A percentile compares a stretch with the other conserved stretches of the same genome.
These are phyloP conservation scores for Pristiophorus japonicus DNA, from an alignment of 2,113 vertebrate genomes.

Conservation along the genomic window DNA sequence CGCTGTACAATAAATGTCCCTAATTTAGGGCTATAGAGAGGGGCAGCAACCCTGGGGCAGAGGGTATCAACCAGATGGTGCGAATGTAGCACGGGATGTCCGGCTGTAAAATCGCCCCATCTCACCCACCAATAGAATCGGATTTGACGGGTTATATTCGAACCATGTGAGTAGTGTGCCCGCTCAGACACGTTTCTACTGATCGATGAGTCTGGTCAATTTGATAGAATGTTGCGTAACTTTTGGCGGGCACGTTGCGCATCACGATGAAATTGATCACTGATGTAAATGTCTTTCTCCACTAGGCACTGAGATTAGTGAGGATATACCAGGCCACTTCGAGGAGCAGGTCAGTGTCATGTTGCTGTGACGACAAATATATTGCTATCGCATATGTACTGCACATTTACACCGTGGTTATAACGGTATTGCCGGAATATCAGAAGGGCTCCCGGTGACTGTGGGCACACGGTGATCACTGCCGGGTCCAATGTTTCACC, in stretches of 20 bases:
- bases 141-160: background rate
- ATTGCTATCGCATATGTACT: background rate
- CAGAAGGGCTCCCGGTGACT: too few relatives aligned
- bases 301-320: background rate
- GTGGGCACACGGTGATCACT: background rate
- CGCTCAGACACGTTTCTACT: background rate
- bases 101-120: too few relatives aligned
- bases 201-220: background rate
- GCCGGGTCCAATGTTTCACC: too few relatives aligned
- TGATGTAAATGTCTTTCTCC: background rate
- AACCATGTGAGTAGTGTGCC: too few relatives aligned
- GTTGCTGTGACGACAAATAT: background rate
- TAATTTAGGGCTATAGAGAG: too few relatives aligned
- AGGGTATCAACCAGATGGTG: too few relatives aligned
- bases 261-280: background rate
- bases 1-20: background rate
- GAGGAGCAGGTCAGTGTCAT: background rate
- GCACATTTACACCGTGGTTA: background rate
- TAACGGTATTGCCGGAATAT: background rate
- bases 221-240: background rate
- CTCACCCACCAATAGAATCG: background rate
- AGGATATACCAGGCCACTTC: background rate
- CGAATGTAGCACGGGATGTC: background rate
- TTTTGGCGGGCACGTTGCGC: background rate
- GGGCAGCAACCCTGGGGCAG: background rate